Percentiles rank a stretch among this genome's conserved stretches.
Evolutionary conservation across 2,797 vertebrate species (phyloP).

Genomic region (Neoniphon sammara): DNA sequence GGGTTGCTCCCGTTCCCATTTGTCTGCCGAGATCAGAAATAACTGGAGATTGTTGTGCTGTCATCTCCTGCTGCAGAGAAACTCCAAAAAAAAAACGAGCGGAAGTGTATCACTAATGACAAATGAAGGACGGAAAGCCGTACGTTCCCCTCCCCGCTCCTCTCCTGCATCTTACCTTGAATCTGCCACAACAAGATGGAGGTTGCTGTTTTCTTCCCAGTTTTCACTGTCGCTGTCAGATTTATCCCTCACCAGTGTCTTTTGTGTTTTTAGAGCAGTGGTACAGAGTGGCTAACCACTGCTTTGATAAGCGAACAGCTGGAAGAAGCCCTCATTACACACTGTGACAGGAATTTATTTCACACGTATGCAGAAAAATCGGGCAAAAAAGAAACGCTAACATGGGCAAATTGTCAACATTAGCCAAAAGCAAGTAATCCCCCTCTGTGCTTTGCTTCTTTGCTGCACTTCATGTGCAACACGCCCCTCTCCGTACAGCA

Average conservation of each 20-base stretch:
- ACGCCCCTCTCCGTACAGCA: conserved; percentile 10
- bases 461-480: conserved; percentile 6
- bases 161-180: background rate
- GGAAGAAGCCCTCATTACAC: conserved; percentile 1
- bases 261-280: background rate
- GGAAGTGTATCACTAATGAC: conserved; percentile 23
- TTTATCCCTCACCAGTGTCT: conserved; percentile 17
- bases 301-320: conserved; percentile 18
- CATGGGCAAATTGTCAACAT: conserved; percentile 24
- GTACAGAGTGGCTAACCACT: conserved; percentile 32
- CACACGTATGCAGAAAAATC: background rate
- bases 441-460: conserved; percentile 10
- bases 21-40: conserved; percentile 43
- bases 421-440: conserved; percentile 18
- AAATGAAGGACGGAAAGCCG: conserved; percentile 45
- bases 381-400: conserved; percentile 14
- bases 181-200: conserved; percentile 30
- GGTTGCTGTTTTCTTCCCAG: conserved; percentile 11
- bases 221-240: conserved; percentile 15
- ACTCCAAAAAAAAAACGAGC: background rate
- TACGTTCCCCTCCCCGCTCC: background rate
- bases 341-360: conserved; percentile 17
- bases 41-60: conserved; percentile 19
- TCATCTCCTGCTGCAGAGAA: background rate
- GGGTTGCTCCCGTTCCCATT: background rate